Evolutionary conservation across 2,888 invertebrate genomes (phyloP), one percentile per base, ranked within the genome.

Genomic region (Arge pagana): DNA sequence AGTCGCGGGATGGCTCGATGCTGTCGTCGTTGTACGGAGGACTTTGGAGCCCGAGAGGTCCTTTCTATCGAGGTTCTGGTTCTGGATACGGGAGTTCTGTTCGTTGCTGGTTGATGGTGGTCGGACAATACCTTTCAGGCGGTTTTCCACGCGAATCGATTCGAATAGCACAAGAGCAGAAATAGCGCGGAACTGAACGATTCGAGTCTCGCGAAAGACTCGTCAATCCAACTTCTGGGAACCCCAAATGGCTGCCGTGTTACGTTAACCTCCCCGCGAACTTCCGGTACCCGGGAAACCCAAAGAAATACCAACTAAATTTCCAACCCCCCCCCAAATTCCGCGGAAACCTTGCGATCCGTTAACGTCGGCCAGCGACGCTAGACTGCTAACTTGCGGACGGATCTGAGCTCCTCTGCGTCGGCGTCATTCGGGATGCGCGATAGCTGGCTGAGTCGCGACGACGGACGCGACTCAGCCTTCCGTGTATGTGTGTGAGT

Each of bases 311-410:
- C 31, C 21, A 45, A 45, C 33, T n/a, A n/a, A n/a, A n/a, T n/a
- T n/a, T n/a, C n/a, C 35, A 5, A 5, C 50, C 30, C 51, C 42
- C 30, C 43, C 36, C 33, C 42, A 26, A 16, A 18, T 21, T 11
- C 23, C 13, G 37, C 28, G 24, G 35, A 16, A 37, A 48, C 26
- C 26, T 16, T 30, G 52, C 37, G 41, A 31, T 33, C 56, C 56
- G 58, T 52, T 60, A 54, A 59, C 64, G 64, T 68, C 67, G 67
- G 61, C 64, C 68, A 67, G 64, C 69, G 62, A 68, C 65, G 60
- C 65, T 63, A 66, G 63, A 70, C 70, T 70, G 67, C 61, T 58
- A 60, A 59, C 63, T 60, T 57, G 57, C 58, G 30, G 60, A 58
- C 60, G 59, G 59, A 61, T 59, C 56, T n/a, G n/a, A n/a, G n/a